Percentiles rank a stretch among this genome's conserved stretches.
These are phyloP conservation scores for Sanderia malayensis DNA, from an alignment of 30 jellyfish, hydroid and myxozoan species.

Conservation along the genomic window DNA sequence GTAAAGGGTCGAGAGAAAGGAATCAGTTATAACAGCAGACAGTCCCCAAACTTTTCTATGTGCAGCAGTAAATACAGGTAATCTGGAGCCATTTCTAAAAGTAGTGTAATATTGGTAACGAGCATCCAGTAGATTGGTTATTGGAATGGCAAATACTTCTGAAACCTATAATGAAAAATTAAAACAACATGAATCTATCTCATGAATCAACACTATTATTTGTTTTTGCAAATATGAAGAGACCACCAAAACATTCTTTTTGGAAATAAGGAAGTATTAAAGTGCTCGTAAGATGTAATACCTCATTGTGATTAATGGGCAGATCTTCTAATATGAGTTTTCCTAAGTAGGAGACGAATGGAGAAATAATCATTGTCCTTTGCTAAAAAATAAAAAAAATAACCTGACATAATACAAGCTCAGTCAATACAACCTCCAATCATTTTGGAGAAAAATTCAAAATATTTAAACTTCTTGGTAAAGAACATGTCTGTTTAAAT, in stretches of 20 bases:
- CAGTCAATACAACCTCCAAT: background rate
- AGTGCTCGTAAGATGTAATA: background rate
- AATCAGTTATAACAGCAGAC: slow-evolving; percentile 76
- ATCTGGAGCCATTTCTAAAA: slow-evolving; percentile 54
- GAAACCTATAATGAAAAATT: slow-evolving; percentile 44
- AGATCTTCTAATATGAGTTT: background rate
- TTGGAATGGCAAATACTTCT: slow-evolving; percentile 69
- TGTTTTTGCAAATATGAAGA: background rate
- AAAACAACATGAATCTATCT: background rate
- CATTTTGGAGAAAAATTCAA: background rate
- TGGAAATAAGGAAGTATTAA: background rate
- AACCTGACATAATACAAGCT: no score
- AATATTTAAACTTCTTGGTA: background rate
- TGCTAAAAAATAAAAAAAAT: background rate
- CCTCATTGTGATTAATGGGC: background rate
- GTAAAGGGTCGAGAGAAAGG: slow-evolving; percentile 50
- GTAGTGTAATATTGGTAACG: slow-evolving; percentile 51
- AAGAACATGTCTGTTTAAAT: no score
- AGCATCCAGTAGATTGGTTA: slow-evolving; percentile 31
- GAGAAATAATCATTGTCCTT: background rate
- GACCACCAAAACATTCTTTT: background rate
- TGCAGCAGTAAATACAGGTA: slow-evolving; percentile 59
- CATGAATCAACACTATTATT: background rate
- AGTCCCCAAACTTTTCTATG: slow-evolving; percentile 79
- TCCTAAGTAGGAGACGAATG: background rate